A percentile compares a stretch with the other conserved stretches of the same genome.
phyloP scores from a whole-genome alignment of 1,140 invertebrate species.

The Trichonephila clavipes region DNA sequence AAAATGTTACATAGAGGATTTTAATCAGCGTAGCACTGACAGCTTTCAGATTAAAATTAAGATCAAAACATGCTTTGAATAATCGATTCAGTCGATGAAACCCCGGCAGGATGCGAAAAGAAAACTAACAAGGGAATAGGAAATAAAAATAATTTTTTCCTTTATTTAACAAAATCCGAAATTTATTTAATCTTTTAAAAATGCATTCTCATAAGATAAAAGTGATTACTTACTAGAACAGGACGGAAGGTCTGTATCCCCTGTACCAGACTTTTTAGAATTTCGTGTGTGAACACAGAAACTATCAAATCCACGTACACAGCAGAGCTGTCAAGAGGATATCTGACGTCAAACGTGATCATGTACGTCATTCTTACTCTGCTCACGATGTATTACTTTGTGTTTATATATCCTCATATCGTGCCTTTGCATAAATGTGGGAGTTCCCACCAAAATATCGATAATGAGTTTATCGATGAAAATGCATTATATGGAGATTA shows the following conservation, averaged over 20 bases:
- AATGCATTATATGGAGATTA: neutral
- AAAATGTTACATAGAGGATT: neutral
- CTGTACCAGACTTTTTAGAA: neutral
- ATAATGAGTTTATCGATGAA: neutral
- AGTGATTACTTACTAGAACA: neutral
- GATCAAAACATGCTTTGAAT: neutral
- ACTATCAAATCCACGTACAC: constrained; percentile 15
- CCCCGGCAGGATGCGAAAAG: neutral
- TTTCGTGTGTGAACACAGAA: neutral
- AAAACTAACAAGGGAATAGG: neutral
- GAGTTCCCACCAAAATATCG: constrained; percentile 16
- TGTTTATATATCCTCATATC: constrained; percentile 22
- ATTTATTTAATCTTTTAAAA: neutral
- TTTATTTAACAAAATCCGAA: neutral
- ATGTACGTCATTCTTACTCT: neutral
- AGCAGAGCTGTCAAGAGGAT: constrained; percentile 7
- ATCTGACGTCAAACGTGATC: constrained; percentile 2
- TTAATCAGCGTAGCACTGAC: neutral
- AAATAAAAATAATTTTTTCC: neutral
- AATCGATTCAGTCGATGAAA: neutral
- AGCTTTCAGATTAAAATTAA: neutral
- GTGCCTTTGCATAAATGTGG: constrained; percentile 3
- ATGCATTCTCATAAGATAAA: neutral
- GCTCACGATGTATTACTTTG: neutral
- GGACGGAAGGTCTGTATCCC: neutral